A percentile compares a stretch with the other conserved stretches of the same genome.
Conservation (phyloP, 2,888 invertebrate genomes). For the Neoaliturus tenellus region DNA sequence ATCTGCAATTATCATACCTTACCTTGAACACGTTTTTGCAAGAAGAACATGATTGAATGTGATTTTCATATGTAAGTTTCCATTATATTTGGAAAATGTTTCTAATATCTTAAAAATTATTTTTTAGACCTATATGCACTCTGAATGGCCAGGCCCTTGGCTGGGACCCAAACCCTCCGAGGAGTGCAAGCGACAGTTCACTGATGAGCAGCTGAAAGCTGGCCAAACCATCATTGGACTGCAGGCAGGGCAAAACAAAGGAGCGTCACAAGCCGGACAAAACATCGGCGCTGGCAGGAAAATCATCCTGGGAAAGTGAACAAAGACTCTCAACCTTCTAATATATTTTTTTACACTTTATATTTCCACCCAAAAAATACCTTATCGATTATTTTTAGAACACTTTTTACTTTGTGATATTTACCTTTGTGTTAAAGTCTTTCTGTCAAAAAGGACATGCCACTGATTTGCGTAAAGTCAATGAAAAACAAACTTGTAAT, state of each 20-base stretch:
- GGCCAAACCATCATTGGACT: constrained; percentile 94
- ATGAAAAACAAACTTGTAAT: not conserved
- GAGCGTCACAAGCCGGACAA: constrained; percentile 94
- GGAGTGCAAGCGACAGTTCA: constrained; percentile 95
- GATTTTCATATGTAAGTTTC: too few relatives aligned
- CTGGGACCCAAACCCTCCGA: constrained; percentile 97
- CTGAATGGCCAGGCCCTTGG: constrained; percentile 90
- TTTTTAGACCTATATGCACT: constrained; percentile 87
- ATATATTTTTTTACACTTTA: constrained; percentile 2
- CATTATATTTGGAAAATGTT: too few relatives aligned
- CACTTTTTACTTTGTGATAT: constrained; percentile 14
- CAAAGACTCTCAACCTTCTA: not conserved
- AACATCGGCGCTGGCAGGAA: constrained; percentile 94
- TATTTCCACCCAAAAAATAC: not conserved
- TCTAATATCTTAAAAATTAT: too few relatives aligned
- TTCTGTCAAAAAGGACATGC: not conserved
- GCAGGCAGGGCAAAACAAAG: constrained; percentile 97
- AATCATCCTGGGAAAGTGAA: constrained; percentile 91
- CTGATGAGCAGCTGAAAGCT: constrained; percentile 92
- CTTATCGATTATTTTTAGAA: not conserved
- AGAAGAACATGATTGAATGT: too few relatives aligned
- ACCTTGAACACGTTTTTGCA: too few relatives aligned
- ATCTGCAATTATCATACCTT: too few relatives aligned
- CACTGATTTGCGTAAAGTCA: not conserved
- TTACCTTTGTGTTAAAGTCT: not conserved